Base-by-base conservation (phyloP, 2,113 vertebrate species). In the Channa maculata region DNA sequence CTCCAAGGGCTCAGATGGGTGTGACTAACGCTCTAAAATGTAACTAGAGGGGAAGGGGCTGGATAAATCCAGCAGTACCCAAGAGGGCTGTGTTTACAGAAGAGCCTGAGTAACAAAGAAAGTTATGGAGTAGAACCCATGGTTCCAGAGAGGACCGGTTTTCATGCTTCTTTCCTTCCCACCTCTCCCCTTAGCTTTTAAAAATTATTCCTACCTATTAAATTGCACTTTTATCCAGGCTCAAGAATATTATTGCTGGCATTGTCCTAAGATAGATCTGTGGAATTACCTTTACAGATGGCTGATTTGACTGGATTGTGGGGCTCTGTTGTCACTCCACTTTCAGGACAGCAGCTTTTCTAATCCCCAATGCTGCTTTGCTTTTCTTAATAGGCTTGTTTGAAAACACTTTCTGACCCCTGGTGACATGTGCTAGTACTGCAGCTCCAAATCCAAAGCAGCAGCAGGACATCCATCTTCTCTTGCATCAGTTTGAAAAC, bases 351-450 rank as follows among this genome's bases (percentile, higher is more conserved):
- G 5, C n/a, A 5, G 8, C 10, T 38, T 10, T 34, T 41, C 2
- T 8, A 41, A 39, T 24, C 14, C 54, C 6, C 12, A 62, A 45
- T 39, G 13, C 13, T 6, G 33, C 60, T 3, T 11, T n/a, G 34
- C 4, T 39, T 11, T n/a, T n/a, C 4, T 39, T 37, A 34, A 3
- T 5, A 10, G 1, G 9, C 24, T 10, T n/a, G 53, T 43, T 14
- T 11, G 7, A 13, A n/a, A 67, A 49, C 6, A 2, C 77, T 75
- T 75, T 76, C 50, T 73, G 86, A 73, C 85, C 45, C 70, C 85
- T 80, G 52, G 51, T 71, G 89, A 70, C 8, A 46, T 7, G 1
- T 36, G 2, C 0, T 0, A 2, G 49, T 68, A 77, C 45, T 82
- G 45, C 24, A 44, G 8, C 49, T 44, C 2, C 24, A 46, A 8